Evolutionary conservation across 1,140 invertebrate genomes (phyloP).

Genomic region (Pogonognathellus flavescens): DNA sequence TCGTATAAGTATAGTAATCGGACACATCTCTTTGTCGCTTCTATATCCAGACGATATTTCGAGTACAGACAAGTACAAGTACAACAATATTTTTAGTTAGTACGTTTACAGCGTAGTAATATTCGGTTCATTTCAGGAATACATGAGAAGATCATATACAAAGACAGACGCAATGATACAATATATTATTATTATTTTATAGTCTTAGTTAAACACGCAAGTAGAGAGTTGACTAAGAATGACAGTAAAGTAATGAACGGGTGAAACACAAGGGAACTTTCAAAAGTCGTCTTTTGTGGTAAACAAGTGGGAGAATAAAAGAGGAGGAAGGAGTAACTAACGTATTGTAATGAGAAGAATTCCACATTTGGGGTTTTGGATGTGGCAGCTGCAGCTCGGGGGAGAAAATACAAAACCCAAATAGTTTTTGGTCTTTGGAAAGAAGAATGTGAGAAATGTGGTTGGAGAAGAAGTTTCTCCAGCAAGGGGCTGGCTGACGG

Average conservation of each 20-base stretch:
- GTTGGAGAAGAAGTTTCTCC: too few species aligned
- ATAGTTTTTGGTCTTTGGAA: too few species aligned
- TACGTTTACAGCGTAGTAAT: neutral
- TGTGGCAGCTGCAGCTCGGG: slow-evolving; percentile 3
- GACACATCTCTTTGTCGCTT: slow-evolving; percentile 29
- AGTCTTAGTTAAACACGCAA: too few species aligned
- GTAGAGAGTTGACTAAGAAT: too few species aligned
- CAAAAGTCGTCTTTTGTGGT: too few species aligned
- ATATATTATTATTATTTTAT: neutral
- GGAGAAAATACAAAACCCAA: too few species aligned
- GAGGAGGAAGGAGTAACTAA: too few species aligned
- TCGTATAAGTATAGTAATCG: slow-evolving; percentile 21
- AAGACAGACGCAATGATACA: slow-evolving; percentile 6
- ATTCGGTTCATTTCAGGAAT: slow-evolving; percentile 23
- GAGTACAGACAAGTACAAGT: neutral
- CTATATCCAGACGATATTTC: slow-evolving; percentile 16
- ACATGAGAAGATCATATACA: slow-evolving; percentile 30
- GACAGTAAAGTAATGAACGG: too few species aligned
- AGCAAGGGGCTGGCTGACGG: too few species aligned
- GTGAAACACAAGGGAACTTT: too few species aligned
- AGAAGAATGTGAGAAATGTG: too few species aligned
- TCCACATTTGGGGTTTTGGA: neutral
- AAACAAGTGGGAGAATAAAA: too few species aligned
- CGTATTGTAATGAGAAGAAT: neutral
- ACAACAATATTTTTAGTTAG: neutral